Evolutionary conservation across 2,888 invertebrate species (phyloP), one percentile per base, ranked within the genome.

Genomic region (Pyrgus malvae): DNA sequence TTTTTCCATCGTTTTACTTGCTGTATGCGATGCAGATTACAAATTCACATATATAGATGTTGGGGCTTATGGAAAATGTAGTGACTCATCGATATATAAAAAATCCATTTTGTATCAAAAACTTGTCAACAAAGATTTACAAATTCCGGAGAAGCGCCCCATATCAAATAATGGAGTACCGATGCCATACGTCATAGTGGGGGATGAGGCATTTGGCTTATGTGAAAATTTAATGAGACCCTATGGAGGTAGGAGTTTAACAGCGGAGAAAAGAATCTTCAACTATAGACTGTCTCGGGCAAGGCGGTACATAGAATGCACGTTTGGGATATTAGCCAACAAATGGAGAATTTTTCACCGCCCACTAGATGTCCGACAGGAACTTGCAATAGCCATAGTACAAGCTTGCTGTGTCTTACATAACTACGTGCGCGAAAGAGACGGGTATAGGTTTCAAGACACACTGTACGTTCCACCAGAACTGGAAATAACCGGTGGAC

Each of bases 181-280:
- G 53, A 25, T 53, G 45, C 53, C 53, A 27, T 53, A 25, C 45
- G 45, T 53, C 14, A 53, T 53, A 44, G 53, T 53, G 53, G 53
- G 53, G 31, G 49, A 50, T 17, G 49, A 50, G 40, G 49, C 49
- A 41, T 50, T 50, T 50, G 49, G 49, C 29, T 51, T 51, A 51
- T 51, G 23, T 14, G 19, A 21, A 51, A 21, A 51, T 51, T 21
- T 51, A 25, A 51, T 51, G 51, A 21, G 51, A 16, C 51, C 51
- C 23, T 51, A 51, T 51, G 51, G 23, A 23, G 23, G 42, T 37
- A 11, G 11, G n/a, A 40, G 11, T 40, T 19, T 19, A 40, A 7
- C 40, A n/a, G n/a, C n/a, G 7, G 11, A 40, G 11, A 42, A 42
- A 9, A 42, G 14, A 42, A 42, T 42, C n/a, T 42, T 25, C n/a